phyloP scores from a whole-genome alignment of 2,113 vertebrate species.

The Corythornis cristatus region DNA sequence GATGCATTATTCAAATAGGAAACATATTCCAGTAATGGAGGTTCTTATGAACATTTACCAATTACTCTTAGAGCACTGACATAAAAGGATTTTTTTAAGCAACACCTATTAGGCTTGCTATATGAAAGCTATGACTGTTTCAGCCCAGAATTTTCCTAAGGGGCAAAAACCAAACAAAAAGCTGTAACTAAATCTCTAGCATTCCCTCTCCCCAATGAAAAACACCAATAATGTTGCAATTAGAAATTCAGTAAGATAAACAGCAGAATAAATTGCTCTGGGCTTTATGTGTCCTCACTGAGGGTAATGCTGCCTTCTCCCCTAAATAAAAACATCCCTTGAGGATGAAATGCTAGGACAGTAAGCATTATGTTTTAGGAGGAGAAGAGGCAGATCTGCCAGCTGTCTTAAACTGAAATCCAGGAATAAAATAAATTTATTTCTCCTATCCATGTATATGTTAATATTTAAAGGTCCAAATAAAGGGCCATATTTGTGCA shows the following conservation, averaged over 20 bases:
- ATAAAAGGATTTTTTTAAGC: not conserved
- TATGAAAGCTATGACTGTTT: slow-evolving; percentile 20
- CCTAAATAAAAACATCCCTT: not conserved
- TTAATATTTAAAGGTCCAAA: not conserved
- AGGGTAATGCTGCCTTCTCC: not conserved
- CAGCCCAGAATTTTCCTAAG: not conserved
- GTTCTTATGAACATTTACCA: not conserved
- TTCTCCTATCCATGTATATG: not conserved
- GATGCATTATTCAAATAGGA: not conserved
- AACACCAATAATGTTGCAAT: not conserved
- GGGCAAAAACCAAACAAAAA: slow-evolving; percentile 1
- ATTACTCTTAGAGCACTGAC: not conserved
- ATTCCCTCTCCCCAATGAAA: not conserved
- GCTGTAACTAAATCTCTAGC: not conserved
- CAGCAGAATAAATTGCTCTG: not conserved
- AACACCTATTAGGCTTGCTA: not conserved
- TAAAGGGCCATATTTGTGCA: not conserved
- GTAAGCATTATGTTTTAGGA: not conserved
- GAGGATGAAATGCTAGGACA: not conserved
- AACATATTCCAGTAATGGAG: not conserved
- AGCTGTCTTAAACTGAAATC: not conserved
- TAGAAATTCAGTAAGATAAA: slow-evolving; percentile 27
- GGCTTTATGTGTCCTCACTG: not conserved
- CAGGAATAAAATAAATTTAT: not conserved
- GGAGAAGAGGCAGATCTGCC: not conserved